Base-by-base conservation (phyloP, 1,140 invertebrate genomes). In the Agrilus planipennis region DNA sequence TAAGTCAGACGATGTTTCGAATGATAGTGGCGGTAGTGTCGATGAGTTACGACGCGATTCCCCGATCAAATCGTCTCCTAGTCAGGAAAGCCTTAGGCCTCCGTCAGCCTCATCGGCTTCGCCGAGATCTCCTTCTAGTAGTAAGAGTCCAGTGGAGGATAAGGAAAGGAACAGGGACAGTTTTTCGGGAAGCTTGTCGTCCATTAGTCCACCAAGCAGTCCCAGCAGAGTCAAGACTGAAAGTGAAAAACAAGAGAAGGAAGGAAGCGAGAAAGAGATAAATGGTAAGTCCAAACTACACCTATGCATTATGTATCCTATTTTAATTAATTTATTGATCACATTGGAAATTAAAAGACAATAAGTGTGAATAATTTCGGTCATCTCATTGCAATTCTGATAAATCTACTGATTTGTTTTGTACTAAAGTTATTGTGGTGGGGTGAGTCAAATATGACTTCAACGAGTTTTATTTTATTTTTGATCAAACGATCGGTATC, bases 221-320 rank as follows among this genome's bases (percentile, higher is more conserved):
- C 68, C 69, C 0, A 56, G 56, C 23, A 54, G 52, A 38, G 54
- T 65, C 9, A 63, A 66, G 39, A 68, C 64, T 0, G 68, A 69
- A 46, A 62, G 69, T 35, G 69, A 71, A 41, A 70, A 71, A 43
- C 67, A 69, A 49, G 69, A 70, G 45, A 58, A 67, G 20, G 69
- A 70, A 47, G 58, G 59, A 35, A 70, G 68, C 20, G 68, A 70
- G 53, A 71, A 71, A n/a, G n/a, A n/a, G n/a, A n/a, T n/a, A n/a
- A n/a, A n/a, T n/a, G n/a, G n/a, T n/a, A n/a, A n/a, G n/a, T n/a
- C n/a, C n/a, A n/a, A n/a, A n/a, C n/a, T n/a, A n/a, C n/a, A n/a
- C n/a, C n/a, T n/a, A n/a, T n/a, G n/a, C n/a, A n/a, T n/a, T n/a
- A n/a, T n/a, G n/a, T n/a, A n/a, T n/a, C n/a, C n/a, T n/a, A n/a